Evolutionary conservation across 2,888 invertebrate genomes (phyloP).

Genomic region (Andrena dorsata): DNA sequence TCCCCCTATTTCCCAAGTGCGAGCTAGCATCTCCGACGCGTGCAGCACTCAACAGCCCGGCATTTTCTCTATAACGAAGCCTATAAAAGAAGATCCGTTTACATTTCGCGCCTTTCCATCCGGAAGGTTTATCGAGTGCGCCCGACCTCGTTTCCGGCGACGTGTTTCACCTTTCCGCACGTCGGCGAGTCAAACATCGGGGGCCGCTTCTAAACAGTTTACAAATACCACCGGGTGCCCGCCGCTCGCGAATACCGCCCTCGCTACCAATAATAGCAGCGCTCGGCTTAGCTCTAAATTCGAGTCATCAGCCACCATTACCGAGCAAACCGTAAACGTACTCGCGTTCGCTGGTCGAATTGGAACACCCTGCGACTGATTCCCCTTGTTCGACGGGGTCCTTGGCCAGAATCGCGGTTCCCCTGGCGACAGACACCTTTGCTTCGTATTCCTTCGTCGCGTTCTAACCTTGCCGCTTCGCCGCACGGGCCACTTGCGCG

Average conservation of each 20-base stretch:
- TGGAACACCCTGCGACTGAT: background rate
- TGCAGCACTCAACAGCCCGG: too few relatives aligned
- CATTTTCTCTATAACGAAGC: background rate
- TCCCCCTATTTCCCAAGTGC: too few relatives aligned
- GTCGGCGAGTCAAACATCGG: slow-evolving; percentile 65
- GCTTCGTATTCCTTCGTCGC: background rate
- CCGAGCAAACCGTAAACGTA: slow-evolving; percentile 26
- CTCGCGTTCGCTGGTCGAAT: background rate
- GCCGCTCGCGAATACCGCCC: slow-evolving; percentile 37
- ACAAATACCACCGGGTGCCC: slow-evolving; percentile 61
- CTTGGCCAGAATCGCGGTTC: background rate
- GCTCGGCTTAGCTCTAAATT: slow-evolving; percentile 60
- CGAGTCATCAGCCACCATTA: slow-evolving; percentile 43
- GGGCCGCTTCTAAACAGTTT: slow-evolving; percentile 61
- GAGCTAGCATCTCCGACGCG: too few relatives aligned
- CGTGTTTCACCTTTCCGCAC: slow-evolving; percentile 65
- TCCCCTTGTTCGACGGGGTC: background rate
- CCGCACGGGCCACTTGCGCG: background rate
- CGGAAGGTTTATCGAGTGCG: slow-evolving; percentile 32
- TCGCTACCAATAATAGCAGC: slow-evolving; percentile 68
- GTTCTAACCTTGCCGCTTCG: background rate
- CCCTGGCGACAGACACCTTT: background rate
- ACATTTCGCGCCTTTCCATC: background rate
- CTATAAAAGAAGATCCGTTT: slow-evolving; percentile 13
- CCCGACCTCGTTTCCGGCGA: slow-evolving; percentile 47